These are phyloP conservation scores for Tonatia bakeri DNA, from an alignment of 2,113 vertebrate genomes.

Conservation along the genomic window DNA sequence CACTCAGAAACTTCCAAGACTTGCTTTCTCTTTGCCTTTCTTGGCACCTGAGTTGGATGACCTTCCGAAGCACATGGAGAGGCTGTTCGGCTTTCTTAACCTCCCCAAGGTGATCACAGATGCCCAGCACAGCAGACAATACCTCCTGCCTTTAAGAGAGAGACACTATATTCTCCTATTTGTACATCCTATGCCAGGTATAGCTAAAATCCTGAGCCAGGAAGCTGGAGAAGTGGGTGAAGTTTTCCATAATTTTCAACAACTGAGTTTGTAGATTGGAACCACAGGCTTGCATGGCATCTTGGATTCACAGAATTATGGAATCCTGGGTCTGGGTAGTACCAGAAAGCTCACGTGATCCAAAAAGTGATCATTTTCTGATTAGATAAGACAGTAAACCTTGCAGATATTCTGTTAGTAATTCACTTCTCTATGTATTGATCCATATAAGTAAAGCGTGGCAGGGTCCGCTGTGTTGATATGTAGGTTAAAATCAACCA, in stretches of 20 bases:
- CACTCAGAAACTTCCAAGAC: not conserved
- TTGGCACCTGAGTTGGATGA: not conserved
- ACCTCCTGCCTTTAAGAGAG: not conserved
- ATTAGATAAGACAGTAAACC: not conserved
- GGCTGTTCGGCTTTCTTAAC: not conserved
- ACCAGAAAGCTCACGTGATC: not conserved
- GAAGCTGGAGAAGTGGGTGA: not conserved
- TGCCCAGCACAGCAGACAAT: not conserved
- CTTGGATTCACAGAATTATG: not conserved
- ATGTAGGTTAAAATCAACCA: not conserved
- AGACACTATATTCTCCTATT: not conserved
- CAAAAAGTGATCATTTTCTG: not conserved
- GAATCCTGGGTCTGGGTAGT: not conserved
- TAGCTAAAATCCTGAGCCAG: not conserved
- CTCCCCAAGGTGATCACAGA: not conserved
- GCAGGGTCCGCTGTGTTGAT: not conserved
- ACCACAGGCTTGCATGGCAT: not conserved
- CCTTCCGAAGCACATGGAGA: not conserved
- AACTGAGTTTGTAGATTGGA: not conserved
- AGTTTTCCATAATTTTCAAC: not conserved
- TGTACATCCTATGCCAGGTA: not conserved
- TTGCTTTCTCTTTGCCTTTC: not conserved
- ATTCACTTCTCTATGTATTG: not conserved
- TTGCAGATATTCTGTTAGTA: not conserved
- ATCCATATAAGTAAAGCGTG: not conserved